Evolutionary conservation across 2,113 vertebrate species (phyloP).

Genomic region (Salvator merianae): DNA sequence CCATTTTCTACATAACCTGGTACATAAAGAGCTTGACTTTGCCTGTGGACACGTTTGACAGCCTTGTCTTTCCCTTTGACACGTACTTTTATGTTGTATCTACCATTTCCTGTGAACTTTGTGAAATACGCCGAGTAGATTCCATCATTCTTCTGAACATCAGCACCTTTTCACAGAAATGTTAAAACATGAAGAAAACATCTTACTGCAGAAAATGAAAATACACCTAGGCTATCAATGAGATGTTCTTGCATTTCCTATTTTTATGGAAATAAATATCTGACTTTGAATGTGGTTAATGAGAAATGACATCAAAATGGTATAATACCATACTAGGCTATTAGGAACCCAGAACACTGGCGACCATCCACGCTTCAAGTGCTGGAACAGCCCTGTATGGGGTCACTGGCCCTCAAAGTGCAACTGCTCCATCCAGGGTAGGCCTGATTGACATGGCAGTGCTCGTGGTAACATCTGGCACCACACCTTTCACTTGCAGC

Average conservation of each 20-base stretch:
- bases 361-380: too few species aligned
- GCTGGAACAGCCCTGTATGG: too few species aligned
- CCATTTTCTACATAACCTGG: slow-evolving; percentile 73
- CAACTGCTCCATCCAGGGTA: too few species aligned
- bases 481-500: too few species aligned
- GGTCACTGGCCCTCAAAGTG: too few species aligned
- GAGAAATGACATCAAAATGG: neutral
- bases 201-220: neutral
- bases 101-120: slow-evolving; percentile 56
- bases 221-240: neutral
- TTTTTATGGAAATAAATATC: neutral
- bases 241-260: neutral
- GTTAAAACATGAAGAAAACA: slow-evolving; percentile 22
- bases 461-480: too few species aligned
- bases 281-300: neutral
- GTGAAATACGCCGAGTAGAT: slow-evolving; percentile 77
- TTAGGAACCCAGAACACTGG: too few species aligned
- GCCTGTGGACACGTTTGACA: slow-evolving; percentile 28
- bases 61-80: slow-evolving; percentile 48
- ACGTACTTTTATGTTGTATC: slow-evolving; percentile 75
- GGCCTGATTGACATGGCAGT: too few species aligned
- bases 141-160: slow-evolving; percentile 72
- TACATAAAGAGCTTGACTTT: slow-evolving; percentile 55
- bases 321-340: too few species aligned
- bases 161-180: slow-evolving; percentile 67